Base-by-base conservation (phyloP, 2,888 invertebrate genomes). In the Sarcophaga variegata region DNA sequence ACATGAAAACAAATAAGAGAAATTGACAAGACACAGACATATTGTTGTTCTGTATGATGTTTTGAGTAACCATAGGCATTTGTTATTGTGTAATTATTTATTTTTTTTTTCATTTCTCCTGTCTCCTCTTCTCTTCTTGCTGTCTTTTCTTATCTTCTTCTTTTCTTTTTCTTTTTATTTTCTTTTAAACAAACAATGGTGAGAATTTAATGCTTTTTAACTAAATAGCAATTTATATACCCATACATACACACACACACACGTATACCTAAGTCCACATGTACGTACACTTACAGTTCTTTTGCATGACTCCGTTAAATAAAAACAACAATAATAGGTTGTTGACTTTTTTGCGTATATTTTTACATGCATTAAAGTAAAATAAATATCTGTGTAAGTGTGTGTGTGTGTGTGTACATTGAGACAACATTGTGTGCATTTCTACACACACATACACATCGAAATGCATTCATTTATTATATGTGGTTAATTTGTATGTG, bases 1-100 rank as follows among this genome's bases (percentile, higher is more conserved):
- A 54, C 17, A 54, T 54, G 14, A 54, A 54, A 54, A 54, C 14
- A 14, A 54, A 54, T 14, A 54, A 54, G 54, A 45, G 66, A 81
- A 81, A 78, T 83, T 83, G 83, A 83, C 83, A 84, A 59, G 78
- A 84, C 81, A 79, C 70, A 87, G 84, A 76, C 84, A 49, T 80
- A 76, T 83, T 84, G 75, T 84, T 71, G 64, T 54, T 20, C 54
- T 12, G 5, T 14, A 54, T 14, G 54, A 54, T 54, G 54, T 54
- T 63, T 76, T 62, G 75, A 54, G 67, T 47, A 81, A 27, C 74
- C 62, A 62, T 37, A 71, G 70, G 74, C 66, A 70, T 78, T 81
- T 81, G 74, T 75, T 60, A 64, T 81, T 64, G 79, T 47, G 22
- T 17, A 11, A 37, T 37, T 78, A n/a, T 79, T 62, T 14, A n/a